These are phyloP conservation scores for Cuniculus paca DNA, from an alignment of 2,797 vertebrate species.

Conservation along the genomic window DNA sequence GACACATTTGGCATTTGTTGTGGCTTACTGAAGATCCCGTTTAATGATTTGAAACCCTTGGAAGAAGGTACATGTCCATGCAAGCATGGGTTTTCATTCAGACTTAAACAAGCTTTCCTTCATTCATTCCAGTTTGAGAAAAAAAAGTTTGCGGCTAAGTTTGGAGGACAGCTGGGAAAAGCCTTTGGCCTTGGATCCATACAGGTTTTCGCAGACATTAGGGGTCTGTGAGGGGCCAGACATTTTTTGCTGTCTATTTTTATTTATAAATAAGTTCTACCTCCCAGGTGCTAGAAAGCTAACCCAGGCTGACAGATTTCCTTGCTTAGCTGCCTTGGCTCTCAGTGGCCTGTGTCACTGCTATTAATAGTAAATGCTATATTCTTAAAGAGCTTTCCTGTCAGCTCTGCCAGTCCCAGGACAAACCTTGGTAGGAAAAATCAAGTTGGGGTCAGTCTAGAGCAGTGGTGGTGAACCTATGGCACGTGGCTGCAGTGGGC, in stretches of 20 bases:
- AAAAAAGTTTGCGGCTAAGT: constrained; percentile 21
- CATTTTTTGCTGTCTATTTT: constrained; percentile 78
- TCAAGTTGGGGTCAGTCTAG: constrained; percentile 58
- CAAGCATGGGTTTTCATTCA: constrained; percentile 43
- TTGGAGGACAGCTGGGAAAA: constrained; percentile 65
- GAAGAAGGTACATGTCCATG: neutral
- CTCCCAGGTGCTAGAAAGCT: constrained; percentile 79
- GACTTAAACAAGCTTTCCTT: constrained; percentile 47
- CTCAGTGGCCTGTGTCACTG: constrained; percentile 60
- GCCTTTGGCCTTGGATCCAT: neutral
- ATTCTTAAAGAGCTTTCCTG: constrained; percentile 80
- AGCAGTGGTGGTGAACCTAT: neutral
- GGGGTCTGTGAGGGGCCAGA: constrained; percentile 55
- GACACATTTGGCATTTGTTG: neutral
- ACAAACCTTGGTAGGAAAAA: constrained; percentile 68
- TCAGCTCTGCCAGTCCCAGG: constrained; percentile 38
- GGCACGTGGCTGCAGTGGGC: neutral
- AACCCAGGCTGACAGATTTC: constrained; percentile 77
- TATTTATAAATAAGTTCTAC: constrained; percentile 78
- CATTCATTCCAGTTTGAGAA: constrained; percentile 40
- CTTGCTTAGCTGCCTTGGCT: constrained; percentile 74
- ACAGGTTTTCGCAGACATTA: constrained; percentile 31
- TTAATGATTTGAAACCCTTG: neutral
- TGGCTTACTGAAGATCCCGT: neutral
- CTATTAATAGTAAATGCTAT: constrained; percentile 78